Conservation (phyloP, 2,797 vertebrate genomes). For the Diglossa cyanea region DNA sequence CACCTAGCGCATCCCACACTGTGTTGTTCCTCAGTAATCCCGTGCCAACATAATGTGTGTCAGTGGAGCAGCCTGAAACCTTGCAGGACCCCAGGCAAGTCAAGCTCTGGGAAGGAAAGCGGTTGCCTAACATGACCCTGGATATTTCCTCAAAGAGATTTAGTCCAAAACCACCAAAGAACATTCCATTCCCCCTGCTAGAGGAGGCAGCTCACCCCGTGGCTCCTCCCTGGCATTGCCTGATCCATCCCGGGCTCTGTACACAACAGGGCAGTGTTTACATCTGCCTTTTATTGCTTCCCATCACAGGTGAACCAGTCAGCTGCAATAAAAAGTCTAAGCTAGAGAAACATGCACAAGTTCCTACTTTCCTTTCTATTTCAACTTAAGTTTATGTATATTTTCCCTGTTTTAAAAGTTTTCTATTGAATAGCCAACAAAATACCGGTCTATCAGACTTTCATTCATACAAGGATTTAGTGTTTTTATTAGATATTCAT, state of each 20-base stretch:
- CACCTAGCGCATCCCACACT: not conserved
- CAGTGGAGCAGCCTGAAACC: constrained; percentile 41
- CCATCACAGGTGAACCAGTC: not conserved
- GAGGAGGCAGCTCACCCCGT: fast-evolving
- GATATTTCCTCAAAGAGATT: not conserved
- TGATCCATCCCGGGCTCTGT: not conserved
- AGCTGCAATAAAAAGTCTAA: not conserved
- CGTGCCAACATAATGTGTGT: not conserved
- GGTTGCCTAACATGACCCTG: not conserved
- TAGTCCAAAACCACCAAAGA: not conserved
- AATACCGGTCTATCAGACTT: not conserved
- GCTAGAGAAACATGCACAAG: not conserved
- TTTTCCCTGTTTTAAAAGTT: not conserved
- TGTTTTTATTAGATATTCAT: constrained; percentile 5
- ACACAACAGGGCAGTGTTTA: not conserved
- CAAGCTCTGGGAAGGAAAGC: not conserved
- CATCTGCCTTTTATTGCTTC: not conserved
- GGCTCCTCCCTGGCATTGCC: not conserved
- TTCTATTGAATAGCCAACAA: not conserved
- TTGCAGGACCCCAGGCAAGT: not conserved
- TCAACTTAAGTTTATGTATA: not conserved
- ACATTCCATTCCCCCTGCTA: not conserved
- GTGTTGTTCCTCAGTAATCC: not conserved
- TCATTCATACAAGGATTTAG: not conserved
- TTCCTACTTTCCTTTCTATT: not conserved